These are phyloP conservation scores for Myopa testacea DNA, from an alignment of 2,888 invertebrate species.

Conservation along the genomic window DNA sequence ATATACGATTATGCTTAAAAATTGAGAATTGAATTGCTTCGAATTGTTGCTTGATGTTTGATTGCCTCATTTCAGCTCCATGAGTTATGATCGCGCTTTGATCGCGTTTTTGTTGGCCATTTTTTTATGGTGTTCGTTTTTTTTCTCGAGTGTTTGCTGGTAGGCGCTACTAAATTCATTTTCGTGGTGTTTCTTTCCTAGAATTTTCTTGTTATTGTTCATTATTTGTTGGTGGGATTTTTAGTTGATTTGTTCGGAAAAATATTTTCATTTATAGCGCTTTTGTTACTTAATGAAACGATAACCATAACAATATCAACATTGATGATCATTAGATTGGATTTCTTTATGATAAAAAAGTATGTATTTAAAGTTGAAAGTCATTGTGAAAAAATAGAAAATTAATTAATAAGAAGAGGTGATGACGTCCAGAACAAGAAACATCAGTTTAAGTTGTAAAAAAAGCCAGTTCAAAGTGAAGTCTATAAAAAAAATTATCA, in stretches of 20 bases:
- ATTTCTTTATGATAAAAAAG: too few relatives aligned
- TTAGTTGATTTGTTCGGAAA: too few relatives aligned
- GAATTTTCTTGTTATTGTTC: too few relatives aligned
- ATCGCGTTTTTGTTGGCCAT: neutral
- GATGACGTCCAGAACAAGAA: constrained; percentile 35
- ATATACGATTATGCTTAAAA: neutral
- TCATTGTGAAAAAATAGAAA: neutral
- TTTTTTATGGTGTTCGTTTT: neutral
- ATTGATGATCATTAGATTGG: too few relatives aligned
- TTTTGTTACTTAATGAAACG: too few relatives aligned
- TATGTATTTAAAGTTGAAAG: neutral
- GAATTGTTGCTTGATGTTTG: neutral
- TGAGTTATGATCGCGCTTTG: constrained; percentile 15
- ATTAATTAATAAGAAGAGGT: neutral
- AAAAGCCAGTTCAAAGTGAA: neutral
- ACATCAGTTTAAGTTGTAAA: constrained; percentile 34
- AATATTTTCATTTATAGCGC: too few relatives aligned
- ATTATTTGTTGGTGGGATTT: too few relatives aligned
- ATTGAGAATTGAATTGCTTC: neutral
- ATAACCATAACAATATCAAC: too few relatives aligned
- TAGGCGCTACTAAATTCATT: neutral
- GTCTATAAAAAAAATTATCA: neutral
- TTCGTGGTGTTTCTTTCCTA: neutral
- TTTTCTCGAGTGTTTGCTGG: neutral
- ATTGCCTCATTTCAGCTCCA: constrained; percentile 12